Evolutionary conservation across 2,113 vertebrate species (phyloP).

Genomic region (Eudyptes chrysolophus): DNA sequence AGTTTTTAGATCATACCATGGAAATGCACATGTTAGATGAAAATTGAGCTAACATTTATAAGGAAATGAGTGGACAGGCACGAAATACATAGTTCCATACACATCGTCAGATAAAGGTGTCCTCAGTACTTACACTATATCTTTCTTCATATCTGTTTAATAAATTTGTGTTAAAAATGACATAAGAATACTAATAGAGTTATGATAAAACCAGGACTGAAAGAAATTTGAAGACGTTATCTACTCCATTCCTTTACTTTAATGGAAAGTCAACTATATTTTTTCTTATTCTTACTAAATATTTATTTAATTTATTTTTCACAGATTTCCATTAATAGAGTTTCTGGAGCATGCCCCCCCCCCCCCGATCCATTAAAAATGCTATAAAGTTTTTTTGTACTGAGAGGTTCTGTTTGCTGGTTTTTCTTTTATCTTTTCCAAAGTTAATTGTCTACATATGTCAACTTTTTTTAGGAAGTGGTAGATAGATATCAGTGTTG

Average conservation of each 20-base stretch:
- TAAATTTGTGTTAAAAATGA: not conserved
- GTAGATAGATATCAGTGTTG: not conserved
- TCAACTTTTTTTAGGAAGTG: not conserved
- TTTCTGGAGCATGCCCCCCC: accelerated
- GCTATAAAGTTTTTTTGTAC: not conserved
- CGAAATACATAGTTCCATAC: not conserved
- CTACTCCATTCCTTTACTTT: not conserved
- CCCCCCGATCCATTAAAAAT: not conserved
- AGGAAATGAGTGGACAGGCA: not conserved
- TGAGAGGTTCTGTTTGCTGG: not conserved
- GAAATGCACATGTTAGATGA: not conserved
- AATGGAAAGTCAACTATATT: not conserved
- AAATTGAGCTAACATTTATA: not conserved
- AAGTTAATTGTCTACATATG: not conserved
- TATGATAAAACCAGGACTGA: not conserved
- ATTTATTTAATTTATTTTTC: not conserved
- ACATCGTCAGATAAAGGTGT: not conserved
- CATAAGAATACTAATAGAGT: not conserved
- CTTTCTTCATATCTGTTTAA: not conserved
- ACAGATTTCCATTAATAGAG: not conserved
- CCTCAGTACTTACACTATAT: not conserved
- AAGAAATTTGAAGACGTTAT: not conserved
- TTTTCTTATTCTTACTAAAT: not conserved
- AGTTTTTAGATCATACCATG: not conserved
- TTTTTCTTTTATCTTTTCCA: not conserved